Evolutionary conservation across 2,113 vertebrate genomes (phyloP).

Genomic region (Lepus timidus): DNA sequence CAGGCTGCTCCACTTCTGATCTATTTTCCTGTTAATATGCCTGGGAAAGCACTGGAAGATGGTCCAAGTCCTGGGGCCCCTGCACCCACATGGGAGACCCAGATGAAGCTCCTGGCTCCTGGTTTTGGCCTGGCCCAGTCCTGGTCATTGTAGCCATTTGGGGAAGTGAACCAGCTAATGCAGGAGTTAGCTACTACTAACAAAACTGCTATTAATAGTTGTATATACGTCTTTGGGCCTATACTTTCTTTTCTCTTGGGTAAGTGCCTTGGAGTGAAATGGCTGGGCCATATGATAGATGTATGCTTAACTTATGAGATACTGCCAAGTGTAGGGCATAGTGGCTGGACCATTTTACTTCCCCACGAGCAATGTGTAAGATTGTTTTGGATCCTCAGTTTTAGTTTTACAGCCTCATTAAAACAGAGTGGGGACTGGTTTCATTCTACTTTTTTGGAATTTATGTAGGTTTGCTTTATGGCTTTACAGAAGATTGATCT

Average conservation of each 20-base stretch:
- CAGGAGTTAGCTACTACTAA: neutral
- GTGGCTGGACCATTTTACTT: neutral
- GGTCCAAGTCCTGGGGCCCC: no score
- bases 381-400: neutral
- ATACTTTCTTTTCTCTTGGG: neutral
- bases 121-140: no score
- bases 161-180: no score
- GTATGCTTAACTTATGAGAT: neutral
- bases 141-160: no score
- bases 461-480: constrained; percentile 43
- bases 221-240: neutral
- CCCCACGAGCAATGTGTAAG: neutral
- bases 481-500: constrained; percentile 31
- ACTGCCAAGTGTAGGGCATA: neutral
- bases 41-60: no score
- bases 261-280: neutral
- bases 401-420: constrained; percentile 10
- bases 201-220: neutral
- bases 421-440: constrained; percentile 29
- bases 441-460: constrained; percentile 41
- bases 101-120: no score
- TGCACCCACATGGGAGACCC: no score
- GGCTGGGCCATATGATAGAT: neutral
- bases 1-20: no score
- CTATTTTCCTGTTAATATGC: no score